These are phyloP conservation scores for Fulica atra DNA, from an alignment of 2,113 vertebrate species.

Conservation along the genomic window DNA sequence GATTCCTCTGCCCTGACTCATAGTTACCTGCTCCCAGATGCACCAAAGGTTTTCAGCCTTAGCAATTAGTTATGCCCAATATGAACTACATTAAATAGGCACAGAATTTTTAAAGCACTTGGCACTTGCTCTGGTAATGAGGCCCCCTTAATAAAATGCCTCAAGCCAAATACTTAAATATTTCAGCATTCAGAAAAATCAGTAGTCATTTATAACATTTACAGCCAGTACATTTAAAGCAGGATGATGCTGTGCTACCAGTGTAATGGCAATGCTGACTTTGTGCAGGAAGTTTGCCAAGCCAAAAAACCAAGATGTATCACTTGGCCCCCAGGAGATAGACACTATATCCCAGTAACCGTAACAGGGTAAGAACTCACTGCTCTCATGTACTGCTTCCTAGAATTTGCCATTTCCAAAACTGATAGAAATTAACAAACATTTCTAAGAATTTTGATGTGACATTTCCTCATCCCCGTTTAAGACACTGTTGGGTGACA, in stretches of 20 bases:
- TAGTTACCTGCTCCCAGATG: background rate
- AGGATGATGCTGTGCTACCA: background rate
- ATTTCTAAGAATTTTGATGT: background rate
- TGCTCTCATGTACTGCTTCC: background rate
- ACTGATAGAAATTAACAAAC: background rate
- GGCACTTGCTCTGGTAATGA: background rate
- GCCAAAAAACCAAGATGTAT: background rate
- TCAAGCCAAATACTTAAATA: conserved; percentile 1
- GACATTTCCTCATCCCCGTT: background rate
- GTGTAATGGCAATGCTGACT: background rate
- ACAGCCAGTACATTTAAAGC: background rate
- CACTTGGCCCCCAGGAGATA: background rate
- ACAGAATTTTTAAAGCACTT: conserved; percentile 4
- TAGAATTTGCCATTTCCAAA: background rate
- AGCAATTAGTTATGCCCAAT: background rate
- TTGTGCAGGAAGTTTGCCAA: background rate
- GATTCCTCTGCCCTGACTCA: background rate
- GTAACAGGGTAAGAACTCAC: background rate
- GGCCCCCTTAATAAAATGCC: background rate
- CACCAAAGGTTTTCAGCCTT: background rate
- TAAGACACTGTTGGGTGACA: background rate
- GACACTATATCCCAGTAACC: background rate
- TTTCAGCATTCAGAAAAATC: background rate
- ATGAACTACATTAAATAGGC: background rate
- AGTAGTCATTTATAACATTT: background rate